Evolutionary conservation across 1,140 invertebrate genomes (phyloP).

Genomic region (Habropoda laboriosa): DNA sequence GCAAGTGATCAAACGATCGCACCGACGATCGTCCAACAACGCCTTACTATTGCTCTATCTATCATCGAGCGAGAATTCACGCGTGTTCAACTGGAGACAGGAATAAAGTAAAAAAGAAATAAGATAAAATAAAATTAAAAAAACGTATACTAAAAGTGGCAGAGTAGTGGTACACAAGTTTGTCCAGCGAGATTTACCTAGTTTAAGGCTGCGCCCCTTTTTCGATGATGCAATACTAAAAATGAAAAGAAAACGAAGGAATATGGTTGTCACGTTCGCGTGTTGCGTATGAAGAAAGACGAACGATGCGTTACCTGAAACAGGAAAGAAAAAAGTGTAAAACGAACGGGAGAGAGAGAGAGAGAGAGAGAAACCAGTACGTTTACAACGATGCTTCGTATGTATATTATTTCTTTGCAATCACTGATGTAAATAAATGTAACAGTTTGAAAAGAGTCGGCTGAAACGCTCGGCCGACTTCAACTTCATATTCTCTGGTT

Average conservation of each 20-base stretch:
- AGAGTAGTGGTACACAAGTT: not conserved
- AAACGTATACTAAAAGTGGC: constrained; percentile 8
- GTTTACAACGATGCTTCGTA: constrained; percentile 65
- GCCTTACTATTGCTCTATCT: constrained; percentile 32
- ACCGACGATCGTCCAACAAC: constrained; percentile 40
- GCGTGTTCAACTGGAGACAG: not conserved
- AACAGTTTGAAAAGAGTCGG: constrained; percentile 42
- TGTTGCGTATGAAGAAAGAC: not conserved
- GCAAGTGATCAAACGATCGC: constrained; percentile 41
- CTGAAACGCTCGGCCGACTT: not conserved
- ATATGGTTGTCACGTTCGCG: constrained; percentile 3
- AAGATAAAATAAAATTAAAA: not conserved
- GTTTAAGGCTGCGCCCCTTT: constrained; percentile 11
- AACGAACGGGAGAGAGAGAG: not conserved
- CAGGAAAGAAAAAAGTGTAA: not conserved
- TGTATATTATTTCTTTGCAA: constrained; percentile 58
- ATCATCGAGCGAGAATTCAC: no score
- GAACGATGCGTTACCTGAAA: not conserved
- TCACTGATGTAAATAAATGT: constrained; percentile 60
- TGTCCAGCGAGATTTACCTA: constrained; percentile 22
- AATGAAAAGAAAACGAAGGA: not conserved
- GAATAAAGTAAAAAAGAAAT: not conserved
- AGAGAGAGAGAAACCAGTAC: constrained; percentile 3
- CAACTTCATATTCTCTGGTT: constrained; percentile 20
- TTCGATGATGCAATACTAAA: constrained; percentile 28